Base-by-base conservation (phyloP, 2,888 invertebrate species). In the Nycteola revayana region DNA sequence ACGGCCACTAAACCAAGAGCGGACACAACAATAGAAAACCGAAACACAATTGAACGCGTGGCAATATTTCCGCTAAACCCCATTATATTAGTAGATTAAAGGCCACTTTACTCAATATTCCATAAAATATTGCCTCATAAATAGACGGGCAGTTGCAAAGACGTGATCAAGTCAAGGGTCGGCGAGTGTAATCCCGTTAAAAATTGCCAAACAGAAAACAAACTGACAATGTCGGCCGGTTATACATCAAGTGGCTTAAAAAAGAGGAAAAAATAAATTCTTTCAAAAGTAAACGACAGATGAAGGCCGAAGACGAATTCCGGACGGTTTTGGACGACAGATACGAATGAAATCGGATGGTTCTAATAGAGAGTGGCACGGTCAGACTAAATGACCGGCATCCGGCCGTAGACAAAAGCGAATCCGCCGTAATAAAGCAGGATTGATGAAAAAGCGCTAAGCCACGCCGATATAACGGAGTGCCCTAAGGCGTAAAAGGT, bases 361-460 rank as follows among this genome's bases (percentile, higher is more conserved):
- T 71, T 69, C 80, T 85, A 84, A 84, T 85, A 81, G 79, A 79
- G 80, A 75, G 71, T 60, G 74, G 74, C 75, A 74, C 75, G 80
- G 82, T 77, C 78, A 74, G 78, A 62, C 87, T 77, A 86, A 87
- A 86, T 86, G 86, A 84, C 85, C 85, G 78, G 67, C 81, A 77
- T 79, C 78, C 77, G 77, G 81, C 72, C 74, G 79, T 71, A 82
- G 87, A 87, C 86, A 86, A 84, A 82, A 80, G 84, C 81, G 85
- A 76, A 83, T 79, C 82, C 78, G 67, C 77, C 71, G 86, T 86
- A 89, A 89, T 89, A 89, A 89, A 89, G 84, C 83, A 87, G 89
- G 89, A 89, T 89, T 89, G 89, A 89, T 89, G 89, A 89, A 89
- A 89, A 89, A 88, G 88, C 86, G 90, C 90, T 90, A 91, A 90